Evolutionary conservation across 2,113 vertebrate species (phyloP).

Genomic region (Gallinago jamesoni): DNA sequence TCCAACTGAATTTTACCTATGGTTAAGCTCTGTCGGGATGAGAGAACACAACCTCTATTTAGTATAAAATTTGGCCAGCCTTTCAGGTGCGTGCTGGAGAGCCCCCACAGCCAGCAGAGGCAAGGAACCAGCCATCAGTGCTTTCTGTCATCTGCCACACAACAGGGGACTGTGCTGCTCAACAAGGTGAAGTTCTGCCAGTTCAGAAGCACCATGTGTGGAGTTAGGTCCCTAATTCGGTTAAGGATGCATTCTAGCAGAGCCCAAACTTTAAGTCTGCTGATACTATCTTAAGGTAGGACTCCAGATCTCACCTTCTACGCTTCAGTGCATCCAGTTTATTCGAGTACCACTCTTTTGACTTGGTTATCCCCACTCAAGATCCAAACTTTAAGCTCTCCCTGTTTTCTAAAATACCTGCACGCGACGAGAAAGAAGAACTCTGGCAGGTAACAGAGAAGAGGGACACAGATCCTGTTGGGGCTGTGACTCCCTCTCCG

Average conservation of each 20-base stretch:
- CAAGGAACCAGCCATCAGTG: background rate
- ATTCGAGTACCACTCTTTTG: background rate
- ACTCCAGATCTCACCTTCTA: background rate
- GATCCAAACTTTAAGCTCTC: background rate
- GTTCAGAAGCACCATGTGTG: background rate
- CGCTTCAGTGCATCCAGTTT: background rate
- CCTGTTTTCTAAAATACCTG: background rate
- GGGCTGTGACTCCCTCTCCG: background rate
- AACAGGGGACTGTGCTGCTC: background rate
- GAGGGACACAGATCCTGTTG: background rate
- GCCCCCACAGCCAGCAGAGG: background rate
- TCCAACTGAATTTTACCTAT: background rate
- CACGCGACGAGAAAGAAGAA: background rate
- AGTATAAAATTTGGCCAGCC: background rate
- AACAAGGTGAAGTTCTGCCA: background rate
- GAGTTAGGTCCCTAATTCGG: background rate
- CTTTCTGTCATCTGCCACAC: background rate
- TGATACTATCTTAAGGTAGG: background rate
- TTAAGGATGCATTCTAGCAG: background rate
- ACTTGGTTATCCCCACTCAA: background rate
- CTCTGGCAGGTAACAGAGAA: background rate
- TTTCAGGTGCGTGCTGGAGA: background rate
- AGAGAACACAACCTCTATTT: conserved; percentile 16
- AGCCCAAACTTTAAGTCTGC: background rate
- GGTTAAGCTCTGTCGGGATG: background rate